Evolutionary conservation across 2,113 vertebrate genomes (phyloP), one percentile per base, ranked within the genome.

Genomic region (Laticauda colubrina): DNA sequence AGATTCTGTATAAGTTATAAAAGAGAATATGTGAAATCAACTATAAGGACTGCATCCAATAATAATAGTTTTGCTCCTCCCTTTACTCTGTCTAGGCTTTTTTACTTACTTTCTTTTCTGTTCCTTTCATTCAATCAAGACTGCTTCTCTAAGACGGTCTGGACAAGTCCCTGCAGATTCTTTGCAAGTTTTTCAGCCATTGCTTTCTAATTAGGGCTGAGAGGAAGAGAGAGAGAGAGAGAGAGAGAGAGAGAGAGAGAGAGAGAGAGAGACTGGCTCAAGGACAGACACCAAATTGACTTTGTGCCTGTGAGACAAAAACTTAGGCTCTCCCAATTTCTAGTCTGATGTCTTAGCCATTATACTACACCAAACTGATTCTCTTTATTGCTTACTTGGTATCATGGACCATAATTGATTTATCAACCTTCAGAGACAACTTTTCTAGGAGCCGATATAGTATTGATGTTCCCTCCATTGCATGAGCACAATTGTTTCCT

Each of bases 11-110:
- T 94, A 94, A 96, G 26, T 91, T 23, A 91, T 91, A 93, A 90
- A 94, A 85, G 89, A 94, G 95, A 94, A 94, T 97, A 88, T 94
- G 92, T 95, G 95, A 94, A 93, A 96, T 95, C 95, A 96, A 54
- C 92, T 91, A 85, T 94, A 90, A 94, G 89, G 8, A 0, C 90
- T 64, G 43, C 20, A 87, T 87, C 24, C 45, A 53, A 10, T 87
- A 53, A 21, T n/a, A 29, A 15, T 53, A 29, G 51, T 11, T 53
- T 39, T 43, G 69, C 69, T 81, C n/a, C 34, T 75, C n/a, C n/a
- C 15, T 75, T 34, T 81, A 39, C 18, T 43, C 18, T 81, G 15
- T 39, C 6, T 18, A 21, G 34, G 69, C n/a, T 34, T 81, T 39
- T 39, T 34, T 39, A 39, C 18, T 39, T 39, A 81, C 69, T 39